Conservation (phyloP, 2,797 vertebrate species). For the Hybognathus amarus region DNA sequence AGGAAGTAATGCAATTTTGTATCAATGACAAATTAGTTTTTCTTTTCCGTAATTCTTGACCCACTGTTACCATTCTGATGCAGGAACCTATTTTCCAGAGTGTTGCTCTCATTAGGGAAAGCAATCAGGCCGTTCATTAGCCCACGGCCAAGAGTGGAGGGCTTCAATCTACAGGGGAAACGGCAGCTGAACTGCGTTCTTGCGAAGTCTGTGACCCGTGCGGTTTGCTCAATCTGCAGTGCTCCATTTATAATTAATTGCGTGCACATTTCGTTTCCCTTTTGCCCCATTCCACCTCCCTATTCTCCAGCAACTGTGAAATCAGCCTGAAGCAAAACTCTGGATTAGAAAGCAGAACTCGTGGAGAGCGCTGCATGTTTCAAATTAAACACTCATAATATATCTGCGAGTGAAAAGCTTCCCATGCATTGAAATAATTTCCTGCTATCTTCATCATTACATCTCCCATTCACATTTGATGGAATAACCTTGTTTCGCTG, state of each 20-base stretch:
- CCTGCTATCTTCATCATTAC: conserved; percentile 61
- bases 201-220: conserved; percentile 55
- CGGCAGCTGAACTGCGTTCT: conserved; percentile 40
- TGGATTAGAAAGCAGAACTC: conserved; percentile 61
- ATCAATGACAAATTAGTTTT: conserved; percentile 41
- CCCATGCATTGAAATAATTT: conserved; percentile 61
- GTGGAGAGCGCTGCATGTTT: conserved; percentile 61
- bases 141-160: conserved; percentile 43
- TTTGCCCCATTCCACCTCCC: conserved; percentile 23
- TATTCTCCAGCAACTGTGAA: conserved; percentile 43
- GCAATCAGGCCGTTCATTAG: conserved; percentile 62
- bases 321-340: conserved; percentile 51
- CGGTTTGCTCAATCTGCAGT: conserved; percentile 53
- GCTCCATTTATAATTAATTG: conserved; percentile 59
- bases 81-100: conserved; percentile 58
- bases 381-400: conserved; percentile 67
- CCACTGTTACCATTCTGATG: conserved; percentile 43
- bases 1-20: conserved; percentile 8
- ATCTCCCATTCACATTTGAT: conserved; percentile 44
- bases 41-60: conserved; percentile 51
- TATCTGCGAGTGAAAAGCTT: conserved; percentile 53
- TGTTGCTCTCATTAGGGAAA: conserved; percentile 57
- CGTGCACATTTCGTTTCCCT: conserved; percentile 37
- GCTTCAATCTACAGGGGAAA: conserved; percentile 49
- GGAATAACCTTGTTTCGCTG: conserved; percentile 24